A percentile compares a stretch with the other conserved stretches of the same genome.
Conservation (phyloP, 2,113 vertebrate species). For the Ondatra zibethicus region DNA sequence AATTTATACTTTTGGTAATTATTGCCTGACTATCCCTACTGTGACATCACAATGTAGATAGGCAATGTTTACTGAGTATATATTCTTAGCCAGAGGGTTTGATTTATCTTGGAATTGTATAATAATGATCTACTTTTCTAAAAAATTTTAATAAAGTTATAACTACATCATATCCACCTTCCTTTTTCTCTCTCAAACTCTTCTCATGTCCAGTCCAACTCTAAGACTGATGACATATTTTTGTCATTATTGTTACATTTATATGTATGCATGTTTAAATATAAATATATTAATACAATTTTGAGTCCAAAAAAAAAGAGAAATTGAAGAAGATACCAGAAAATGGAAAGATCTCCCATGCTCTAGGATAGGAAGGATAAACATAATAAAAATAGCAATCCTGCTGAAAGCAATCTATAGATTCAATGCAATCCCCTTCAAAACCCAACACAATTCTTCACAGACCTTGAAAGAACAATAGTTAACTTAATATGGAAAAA, state of each 20-base stretch:
- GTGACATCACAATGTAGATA: not conserved
- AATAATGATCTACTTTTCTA: not conserved
- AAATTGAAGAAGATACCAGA: too few relatives aligned
- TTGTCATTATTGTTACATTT: not conserved
- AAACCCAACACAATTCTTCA: too few relatives aligned
- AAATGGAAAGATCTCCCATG: too few relatives aligned
- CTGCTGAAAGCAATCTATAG: too few relatives aligned
- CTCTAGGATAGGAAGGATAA: too few relatives aligned
- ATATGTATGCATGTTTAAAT: not conserved
- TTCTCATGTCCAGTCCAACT: not conserved
- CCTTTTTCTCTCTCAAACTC: not conserved
- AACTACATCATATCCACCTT: not conserved
- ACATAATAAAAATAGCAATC: too few relatives aligned
- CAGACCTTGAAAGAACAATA: too few relatives aligned
- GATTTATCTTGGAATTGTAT: not conserved
- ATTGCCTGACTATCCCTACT: not conserved
- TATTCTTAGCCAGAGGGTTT: not conserved
- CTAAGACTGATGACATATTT: not conserved
- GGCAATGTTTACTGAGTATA: not conserved
- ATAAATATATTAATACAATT: not conserved
- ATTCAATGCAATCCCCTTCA: too few relatives aligned
- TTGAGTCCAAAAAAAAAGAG: too few relatives aligned
- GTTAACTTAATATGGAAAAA: too few relatives aligned
- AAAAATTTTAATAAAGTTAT: not conserved
- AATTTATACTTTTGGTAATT: not conserved